phyloP scores from a whole-genome alignment of 2,888 invertebrate species.

The Melinaea marsaeus region DNA sequence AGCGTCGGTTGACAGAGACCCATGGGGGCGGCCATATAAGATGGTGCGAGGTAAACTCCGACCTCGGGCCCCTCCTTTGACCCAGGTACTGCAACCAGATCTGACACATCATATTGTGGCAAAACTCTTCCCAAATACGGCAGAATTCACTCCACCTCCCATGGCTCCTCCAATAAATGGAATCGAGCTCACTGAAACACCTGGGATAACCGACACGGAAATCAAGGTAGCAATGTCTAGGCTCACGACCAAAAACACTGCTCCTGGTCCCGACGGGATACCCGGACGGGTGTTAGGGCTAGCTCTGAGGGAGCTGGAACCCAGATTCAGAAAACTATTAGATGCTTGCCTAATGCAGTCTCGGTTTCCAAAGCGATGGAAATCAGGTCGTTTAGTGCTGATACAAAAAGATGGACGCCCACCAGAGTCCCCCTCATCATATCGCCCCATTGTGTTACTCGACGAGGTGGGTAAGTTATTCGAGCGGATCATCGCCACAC shows the following conservation, averaged over 20 bases:
- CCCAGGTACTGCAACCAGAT: constrained; percentile 7
- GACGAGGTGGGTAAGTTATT: constrained; percentile 2
- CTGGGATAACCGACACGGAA: constrained; percentile 2
- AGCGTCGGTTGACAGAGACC: constrained; percentile 9
- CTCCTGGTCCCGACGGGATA: no score
- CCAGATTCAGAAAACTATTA: no score
- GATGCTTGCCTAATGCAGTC: not conserved
- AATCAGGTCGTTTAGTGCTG: constrained; percentile 20
- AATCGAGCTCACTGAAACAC: no score
- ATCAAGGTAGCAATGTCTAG: not conserved
- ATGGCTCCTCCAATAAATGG: no score
- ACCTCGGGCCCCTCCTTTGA: constrained; percentile 9
- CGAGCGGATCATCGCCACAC: constrained; percentile 26
- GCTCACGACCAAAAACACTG: not conserved
- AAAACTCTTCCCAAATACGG: no score
- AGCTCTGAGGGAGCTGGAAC: no score
- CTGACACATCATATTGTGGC: constrained; percentile 6
- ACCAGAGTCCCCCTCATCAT: not conserved
- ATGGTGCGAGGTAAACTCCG: constrained; percentile 10
- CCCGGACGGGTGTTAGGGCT: no score
- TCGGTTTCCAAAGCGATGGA: constrained; percentile 18
- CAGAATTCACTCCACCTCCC: no score
- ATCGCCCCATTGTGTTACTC: no score
- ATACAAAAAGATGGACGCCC: constrained; percentile 21
- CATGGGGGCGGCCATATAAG: constrained; percentile 19